Conservation (phyloP, 2,888 invertebrate genomes). For the Macrostomum cliftonense region DNA sequence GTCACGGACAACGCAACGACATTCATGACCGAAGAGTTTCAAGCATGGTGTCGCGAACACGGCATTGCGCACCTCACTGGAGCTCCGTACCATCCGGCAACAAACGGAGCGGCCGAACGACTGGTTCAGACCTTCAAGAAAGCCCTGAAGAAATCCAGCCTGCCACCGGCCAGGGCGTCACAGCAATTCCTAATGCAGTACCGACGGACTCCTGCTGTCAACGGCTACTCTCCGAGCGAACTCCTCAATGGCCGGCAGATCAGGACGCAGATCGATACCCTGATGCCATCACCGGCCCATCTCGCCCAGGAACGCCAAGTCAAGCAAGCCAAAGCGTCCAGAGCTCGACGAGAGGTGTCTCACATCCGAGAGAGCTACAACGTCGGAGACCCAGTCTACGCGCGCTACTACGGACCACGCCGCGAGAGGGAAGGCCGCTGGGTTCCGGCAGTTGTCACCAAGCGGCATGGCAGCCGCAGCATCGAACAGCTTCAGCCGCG, state of each 20-base stretch:
- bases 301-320: conserved; percentile 1
- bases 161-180: too few species aligned
- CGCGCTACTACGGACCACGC: conserved; percentile 3
- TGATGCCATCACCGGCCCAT: conserved; percentile 5
- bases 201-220: conserved; percentile 1
- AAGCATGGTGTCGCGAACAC: conserved; percentile 11
- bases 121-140: conserved; percentile 16
- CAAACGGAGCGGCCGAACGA: conserved; percentile 15
- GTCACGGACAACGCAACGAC: conserved; percentile 12
- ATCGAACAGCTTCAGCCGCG: neutral
- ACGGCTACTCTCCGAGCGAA: neutral
- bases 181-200: conserved; percentile 11
- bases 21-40: conserved; percentile 15
- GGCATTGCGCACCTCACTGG: conserved; percentile 13
- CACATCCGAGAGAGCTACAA: neutral
- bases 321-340: too few species aligned
- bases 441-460: conserved; percentile 10
- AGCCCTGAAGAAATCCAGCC: too few species aligned
- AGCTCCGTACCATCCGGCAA: conserved; percentile 16
- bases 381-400: neutral
- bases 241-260: neutral
- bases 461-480: conserved; percentile 3
- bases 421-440: conserved; percentile 8
- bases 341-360: too few species aligned
- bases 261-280: conserved; percentile 4